Evolutionary conservation across 2,113 vertebrate genomes (phyloP).

Genomic region (Mustelus asterias): DNA sequence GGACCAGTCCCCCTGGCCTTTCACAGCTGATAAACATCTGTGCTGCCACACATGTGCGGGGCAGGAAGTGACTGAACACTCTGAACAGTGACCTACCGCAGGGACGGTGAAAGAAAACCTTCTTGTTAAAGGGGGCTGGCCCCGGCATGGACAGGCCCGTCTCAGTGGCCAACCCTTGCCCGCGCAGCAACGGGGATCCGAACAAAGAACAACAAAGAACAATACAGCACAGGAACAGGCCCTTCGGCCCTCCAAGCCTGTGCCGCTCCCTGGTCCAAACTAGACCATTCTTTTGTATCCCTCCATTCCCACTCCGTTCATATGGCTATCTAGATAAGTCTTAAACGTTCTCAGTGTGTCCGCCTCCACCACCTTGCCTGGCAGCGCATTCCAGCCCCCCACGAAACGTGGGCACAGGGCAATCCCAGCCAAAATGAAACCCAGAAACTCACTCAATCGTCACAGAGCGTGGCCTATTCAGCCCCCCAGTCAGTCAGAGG

Average conservation of each 20-base stretch:
- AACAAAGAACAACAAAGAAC: no score
- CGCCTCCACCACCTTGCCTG: no score
- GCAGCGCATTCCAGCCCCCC: no score
- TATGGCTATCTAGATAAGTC: no score
- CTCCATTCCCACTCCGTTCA: no score
- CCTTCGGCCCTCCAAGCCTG: no score
- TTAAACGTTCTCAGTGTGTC: no score
- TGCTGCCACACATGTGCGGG: neutral
- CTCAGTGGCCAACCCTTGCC: neutral
- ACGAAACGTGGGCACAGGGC: neutral
- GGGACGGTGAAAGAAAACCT: neutral
- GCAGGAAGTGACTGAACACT: neutral
- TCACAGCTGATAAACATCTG: slow-evolving; percentile 33
- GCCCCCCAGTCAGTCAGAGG: no score
- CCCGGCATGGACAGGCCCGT: neutral
- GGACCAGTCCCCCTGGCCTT: neutral
- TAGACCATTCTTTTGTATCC: no score
- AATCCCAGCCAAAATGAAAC: neutral
- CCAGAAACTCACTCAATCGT: neutral
- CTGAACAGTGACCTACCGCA: neutral
- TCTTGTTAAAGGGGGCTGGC: no score
- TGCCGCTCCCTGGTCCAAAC: no score
- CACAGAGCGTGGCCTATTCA: neutral
- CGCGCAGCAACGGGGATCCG: neutral
- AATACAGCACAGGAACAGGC: no score